These are phyloP conservation scores for Cyprinodon diabolis DNA, from an alignment of 2,797 vertebrate genomes.

Conservation along the genomic window DNA sequence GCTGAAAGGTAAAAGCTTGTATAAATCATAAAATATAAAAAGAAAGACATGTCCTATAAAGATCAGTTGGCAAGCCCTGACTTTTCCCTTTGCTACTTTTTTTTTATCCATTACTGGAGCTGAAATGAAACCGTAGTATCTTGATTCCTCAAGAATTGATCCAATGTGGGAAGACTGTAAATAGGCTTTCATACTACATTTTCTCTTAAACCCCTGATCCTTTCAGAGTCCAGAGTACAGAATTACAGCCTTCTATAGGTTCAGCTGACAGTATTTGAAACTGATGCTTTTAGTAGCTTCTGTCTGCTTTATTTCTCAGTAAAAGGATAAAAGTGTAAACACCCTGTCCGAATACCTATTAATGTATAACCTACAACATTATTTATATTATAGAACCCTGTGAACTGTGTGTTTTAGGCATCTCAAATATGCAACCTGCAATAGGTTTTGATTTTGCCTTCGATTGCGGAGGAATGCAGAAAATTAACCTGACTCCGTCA, in stretches of 20 bases:
- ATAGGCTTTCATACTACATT: conserved; percentile 11
- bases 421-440: neutral
- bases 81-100: neutral
- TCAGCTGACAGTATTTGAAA: neutral
- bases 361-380: neutral
- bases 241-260: neutral
- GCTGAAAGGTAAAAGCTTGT: neutral
- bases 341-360: neutral
- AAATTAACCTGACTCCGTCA: too few species aligned
- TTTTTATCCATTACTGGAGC: conserved; percentile 19
- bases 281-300: neutral
- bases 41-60: conserved; percentile 5
- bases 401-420: neutral
- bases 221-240: neutral
- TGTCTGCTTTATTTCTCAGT: neutral
- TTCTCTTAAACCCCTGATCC: conserved; percentile 18
- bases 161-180: conserved; percentile 19
- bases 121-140: conserved; percentile 39
- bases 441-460: too few species aligned
- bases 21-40: conserved; percentile 1
- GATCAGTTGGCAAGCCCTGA: conserved; percentile 5
- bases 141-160: conserved; percentile 56
- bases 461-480: too few species aligned
- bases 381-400: neutral
- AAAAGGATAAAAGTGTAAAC: neutral